Conservation (phyloP, 2,113 vertebrate genomes). For the Perca schrenkii region DNA sequence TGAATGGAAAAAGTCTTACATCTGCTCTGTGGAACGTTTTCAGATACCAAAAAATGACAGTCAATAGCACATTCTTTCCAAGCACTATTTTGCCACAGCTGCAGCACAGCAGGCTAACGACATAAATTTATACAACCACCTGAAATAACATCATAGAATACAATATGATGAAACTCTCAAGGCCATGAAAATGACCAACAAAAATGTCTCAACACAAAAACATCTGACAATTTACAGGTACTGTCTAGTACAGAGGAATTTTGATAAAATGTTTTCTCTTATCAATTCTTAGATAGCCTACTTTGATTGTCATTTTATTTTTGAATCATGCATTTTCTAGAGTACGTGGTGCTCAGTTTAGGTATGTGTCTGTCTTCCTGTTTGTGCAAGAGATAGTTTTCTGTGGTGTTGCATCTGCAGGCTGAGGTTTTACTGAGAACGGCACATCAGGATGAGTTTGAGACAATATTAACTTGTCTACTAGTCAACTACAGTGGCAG, state of each 20-base stretch:
- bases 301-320: background rate
- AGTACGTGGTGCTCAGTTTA: background rate
- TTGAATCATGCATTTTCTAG: background rate
- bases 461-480: background rate
- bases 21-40: background rate
- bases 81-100: background rate
- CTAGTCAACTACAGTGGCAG: too few relatives aligned
- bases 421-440: constrained; percentile 72
- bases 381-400: constrained; percentile 42
- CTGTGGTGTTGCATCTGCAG: constrained; percentile 40
- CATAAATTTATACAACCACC: background rate
- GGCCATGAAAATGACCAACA: background rate
- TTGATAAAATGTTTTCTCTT: background rate
- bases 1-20: background rate
- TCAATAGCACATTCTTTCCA: constrained; percentile 7
- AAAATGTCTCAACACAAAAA: background rate
- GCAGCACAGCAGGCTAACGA: background rate
- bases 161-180: background rate
- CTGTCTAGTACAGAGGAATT: background rate
- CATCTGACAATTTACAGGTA: background rate
- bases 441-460: background rate
- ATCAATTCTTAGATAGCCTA: background rate
- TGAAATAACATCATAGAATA: background rate
- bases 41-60: background rate
- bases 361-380: constrained; percentile 67